A percentile compares a stretch with the other conserved stretches of the same genome.
Conservation (phyloP, 2,888 invertebrate species). For the Drosophila borealis region DNA sequence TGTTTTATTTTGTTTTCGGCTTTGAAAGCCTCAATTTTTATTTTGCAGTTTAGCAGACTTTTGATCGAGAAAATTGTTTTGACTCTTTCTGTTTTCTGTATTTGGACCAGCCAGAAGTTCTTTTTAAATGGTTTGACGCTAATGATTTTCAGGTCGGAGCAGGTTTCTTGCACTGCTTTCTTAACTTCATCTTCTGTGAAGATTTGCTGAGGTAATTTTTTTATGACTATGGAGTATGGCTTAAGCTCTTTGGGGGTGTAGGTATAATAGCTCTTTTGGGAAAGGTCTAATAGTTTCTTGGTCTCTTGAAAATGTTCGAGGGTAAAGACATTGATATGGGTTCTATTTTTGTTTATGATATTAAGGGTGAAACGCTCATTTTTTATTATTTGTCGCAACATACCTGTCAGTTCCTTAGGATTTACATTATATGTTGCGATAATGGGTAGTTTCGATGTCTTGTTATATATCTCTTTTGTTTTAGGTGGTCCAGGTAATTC, state of each 20-base stretch:
- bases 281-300: neutral
- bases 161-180: neutral
- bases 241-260: constrained; percentile 1
- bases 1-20: neutral
- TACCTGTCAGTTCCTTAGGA: neutral
- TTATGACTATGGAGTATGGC: neutral
- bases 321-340: neutral
- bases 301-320: neutral
- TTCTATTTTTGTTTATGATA: constrained; percentile 2
- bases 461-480: too few relatives aligned
- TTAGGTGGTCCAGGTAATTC: too few relatives aligned
- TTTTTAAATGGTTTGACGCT: neutral
- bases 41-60: neutral
- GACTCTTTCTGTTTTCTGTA: neutral
- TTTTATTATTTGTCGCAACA: neutral
- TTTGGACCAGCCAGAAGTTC: constrained; percentile 8
- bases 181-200: neutral
- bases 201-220: neutral
- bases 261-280: neutral
- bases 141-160: neutral
- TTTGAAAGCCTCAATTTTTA: neutral
- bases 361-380: constrained; percentile 3
- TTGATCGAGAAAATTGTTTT: neutral
- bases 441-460: neutral
- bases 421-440: neutral